Conservation (phyloP, 2,888 invertebrate genomes). For the Megamerina dolium region DNA sequence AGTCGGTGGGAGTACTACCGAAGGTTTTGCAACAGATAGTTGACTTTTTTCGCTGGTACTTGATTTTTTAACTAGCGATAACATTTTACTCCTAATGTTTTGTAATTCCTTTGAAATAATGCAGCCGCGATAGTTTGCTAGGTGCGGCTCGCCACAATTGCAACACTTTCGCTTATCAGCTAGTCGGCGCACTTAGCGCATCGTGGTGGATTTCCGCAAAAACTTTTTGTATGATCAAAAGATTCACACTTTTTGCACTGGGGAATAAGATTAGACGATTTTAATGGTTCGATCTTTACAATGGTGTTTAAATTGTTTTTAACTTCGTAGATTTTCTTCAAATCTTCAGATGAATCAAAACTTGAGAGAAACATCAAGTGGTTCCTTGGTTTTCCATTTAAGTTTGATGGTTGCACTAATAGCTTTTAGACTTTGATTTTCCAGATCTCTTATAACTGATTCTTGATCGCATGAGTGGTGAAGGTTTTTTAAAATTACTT, state of each 20-base stretch:
- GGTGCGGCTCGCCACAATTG: neutral
- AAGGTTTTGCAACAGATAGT: no score
- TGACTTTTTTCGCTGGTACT: no score
- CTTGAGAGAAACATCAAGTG: neutral
- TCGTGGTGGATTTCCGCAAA: neutral
- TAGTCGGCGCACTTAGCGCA: conserved; percentile 4
- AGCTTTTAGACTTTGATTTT: neutral
- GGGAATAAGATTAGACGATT: neutral
- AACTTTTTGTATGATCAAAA: conserved; percentile 3
- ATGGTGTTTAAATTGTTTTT: neutral
- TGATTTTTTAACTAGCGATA: no score
- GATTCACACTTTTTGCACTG: conserved; percentile 6
- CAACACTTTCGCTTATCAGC: neutral
- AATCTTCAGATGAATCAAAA: neutral
- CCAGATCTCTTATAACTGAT: neutral
- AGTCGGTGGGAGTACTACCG: neutral
- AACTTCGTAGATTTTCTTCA: neutral
- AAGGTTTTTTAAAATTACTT: neutral
- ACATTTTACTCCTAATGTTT: neutral
- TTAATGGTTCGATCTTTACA: conserved; percentile 1
- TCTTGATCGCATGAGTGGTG: neutral
- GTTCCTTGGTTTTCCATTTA: conserved; percentile 1
- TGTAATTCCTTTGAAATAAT: neutral
- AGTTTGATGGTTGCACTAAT: neutral
- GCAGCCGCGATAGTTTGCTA: neutral